Conservation (phyloP, 2,113 vertebrate genomes). For the Entomyzon cyanotis region DNA sequence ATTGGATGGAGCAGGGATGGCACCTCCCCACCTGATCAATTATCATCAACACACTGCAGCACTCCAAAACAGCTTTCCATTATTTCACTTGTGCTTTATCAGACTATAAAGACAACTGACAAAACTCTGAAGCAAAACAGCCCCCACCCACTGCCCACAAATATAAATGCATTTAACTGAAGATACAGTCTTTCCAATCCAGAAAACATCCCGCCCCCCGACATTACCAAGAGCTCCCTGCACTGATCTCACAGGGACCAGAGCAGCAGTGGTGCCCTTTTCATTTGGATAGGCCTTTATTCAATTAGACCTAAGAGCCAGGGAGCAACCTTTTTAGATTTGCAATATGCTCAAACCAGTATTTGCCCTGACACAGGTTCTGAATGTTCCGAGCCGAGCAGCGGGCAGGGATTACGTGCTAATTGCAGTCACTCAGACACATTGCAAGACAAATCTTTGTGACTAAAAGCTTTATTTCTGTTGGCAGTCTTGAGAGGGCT, state of each 20-base stretch:
- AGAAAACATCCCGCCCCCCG: not conserved
- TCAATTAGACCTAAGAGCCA: not conserved
- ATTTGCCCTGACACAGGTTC: not conserved
- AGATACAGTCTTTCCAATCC: not conserved
- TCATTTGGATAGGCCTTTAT: not conserved
- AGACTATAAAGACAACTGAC: not conserved
- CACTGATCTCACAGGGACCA: fast-evolving
- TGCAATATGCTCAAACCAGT: not conserved
- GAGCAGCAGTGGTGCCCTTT: not conserved
- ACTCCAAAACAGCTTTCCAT: not conserved
- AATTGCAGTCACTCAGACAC: not conserved
- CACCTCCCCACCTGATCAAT: not conserved
- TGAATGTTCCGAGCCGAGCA: not conserved
- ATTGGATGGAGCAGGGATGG: too few species aligned
- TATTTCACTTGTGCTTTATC: not conserved
- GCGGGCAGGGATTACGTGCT: not conserved
- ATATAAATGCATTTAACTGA: not conserved
- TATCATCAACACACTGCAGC: not conserved
- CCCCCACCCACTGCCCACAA: not conserved
- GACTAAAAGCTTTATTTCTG: not conserved
- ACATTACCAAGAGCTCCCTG: not conserved
- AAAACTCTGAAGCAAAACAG: not conserved
- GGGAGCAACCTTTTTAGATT: not conserved
- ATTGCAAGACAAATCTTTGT: not conserved
- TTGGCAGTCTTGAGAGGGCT: not conserved